These are phyloP conservation scores for Epinephelus moara DNA, from an alignment of 2,113 vertebrate species.

Conservation along the genomic window DNA sequence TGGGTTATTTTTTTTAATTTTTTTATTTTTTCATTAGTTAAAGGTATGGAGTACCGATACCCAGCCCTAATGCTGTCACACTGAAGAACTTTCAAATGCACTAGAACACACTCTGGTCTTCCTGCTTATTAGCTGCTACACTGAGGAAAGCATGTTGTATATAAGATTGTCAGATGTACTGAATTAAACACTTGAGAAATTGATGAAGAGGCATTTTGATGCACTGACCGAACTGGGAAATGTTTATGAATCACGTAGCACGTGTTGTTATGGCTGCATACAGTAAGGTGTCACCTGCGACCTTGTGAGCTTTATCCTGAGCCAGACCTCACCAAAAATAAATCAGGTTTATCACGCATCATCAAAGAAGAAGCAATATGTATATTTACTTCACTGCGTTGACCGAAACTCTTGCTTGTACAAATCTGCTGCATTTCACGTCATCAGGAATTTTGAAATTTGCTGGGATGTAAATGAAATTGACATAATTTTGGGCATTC, in stretches of 20 bases:
- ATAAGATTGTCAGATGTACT: conserved; percentile 19
- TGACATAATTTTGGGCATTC: conserved; percentile 28
- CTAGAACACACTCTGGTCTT: conserved; percentile 59
- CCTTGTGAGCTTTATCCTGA: conserved; percentile 11
- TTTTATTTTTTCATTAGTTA: no score
- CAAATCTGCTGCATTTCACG: conserved; percentile 49
- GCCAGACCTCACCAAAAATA: conserved; percentile 36
- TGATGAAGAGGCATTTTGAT: conserved; percentile 23
- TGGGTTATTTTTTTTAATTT: no score
- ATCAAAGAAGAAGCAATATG: conserved; percentile 42
- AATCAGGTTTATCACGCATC: conserved; percentile 36
- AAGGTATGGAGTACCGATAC: no score
- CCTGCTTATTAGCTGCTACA: conserved; percentile 62
- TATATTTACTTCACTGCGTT: not conserved
- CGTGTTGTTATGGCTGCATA: not conserved
- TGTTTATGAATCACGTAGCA: not conserved
- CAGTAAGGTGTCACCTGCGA: not conserved
- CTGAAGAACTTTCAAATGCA: conserved; percentile 61
- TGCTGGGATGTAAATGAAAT: conserved; percentile 37
- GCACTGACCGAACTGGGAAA: conserved; percentile 26
- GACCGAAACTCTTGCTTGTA: conserved; percentile 39
- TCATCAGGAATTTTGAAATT: conserved; percentile 44
- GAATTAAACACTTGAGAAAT: conserved; percentile 5
- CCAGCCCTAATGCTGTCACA: conserved; percentile 20
- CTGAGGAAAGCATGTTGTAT: conserved; percentile 49